A percentile compares a stretch with the other conserved stretches of the same genome.
These are phyloP conservation scores for Odocoileus virginianus DNA, from an alignment of 2,113 vertebrate genomes.

Conservation along the genomic window DNA sequence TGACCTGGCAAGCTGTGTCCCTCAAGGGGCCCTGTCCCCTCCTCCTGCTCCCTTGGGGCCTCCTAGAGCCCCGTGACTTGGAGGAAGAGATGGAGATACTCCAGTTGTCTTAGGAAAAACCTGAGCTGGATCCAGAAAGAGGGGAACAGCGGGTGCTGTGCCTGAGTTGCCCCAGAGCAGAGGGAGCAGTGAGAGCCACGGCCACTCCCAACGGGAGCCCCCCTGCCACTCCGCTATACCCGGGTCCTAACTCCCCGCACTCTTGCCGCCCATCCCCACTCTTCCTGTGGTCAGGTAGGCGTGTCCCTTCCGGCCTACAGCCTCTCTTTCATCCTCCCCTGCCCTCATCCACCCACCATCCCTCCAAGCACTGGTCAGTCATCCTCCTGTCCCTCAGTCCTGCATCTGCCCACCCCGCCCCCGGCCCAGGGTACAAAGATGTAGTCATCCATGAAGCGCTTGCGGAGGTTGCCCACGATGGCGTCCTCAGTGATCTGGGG, in stretches of 20 bases:
- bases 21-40: too few relatives aligned
- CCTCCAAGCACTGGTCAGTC: too few relatives aligned
- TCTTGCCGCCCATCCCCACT: accelerated
- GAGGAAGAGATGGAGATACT: not conserved
- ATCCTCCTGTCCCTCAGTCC: too few relatives aligned
- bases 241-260: accelerated
- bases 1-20: not conserved
- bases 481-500: conserved; percentile 95
- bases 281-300: not conserved
- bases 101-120: not conserved
- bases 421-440: conserved; percentile 92
- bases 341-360: not conserved
- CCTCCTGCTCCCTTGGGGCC: not conserved
- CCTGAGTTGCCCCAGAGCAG: not conserved
- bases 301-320: not conserved
- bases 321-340: not conserved
- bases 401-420: accelerated
- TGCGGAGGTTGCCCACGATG: conserved; percentile 97
- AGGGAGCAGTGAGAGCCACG: too few relatives aligned
- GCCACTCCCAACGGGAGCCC: accelerated
- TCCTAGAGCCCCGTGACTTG: not conserved
- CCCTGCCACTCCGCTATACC: not conserved
- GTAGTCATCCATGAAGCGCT: conserved; percentile 96
- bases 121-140: not conserved
- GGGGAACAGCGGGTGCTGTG: accelerated